Conservation (phyloP, 2,888 invertebrate genomes). For the Eristalis pertinax region DNA sequence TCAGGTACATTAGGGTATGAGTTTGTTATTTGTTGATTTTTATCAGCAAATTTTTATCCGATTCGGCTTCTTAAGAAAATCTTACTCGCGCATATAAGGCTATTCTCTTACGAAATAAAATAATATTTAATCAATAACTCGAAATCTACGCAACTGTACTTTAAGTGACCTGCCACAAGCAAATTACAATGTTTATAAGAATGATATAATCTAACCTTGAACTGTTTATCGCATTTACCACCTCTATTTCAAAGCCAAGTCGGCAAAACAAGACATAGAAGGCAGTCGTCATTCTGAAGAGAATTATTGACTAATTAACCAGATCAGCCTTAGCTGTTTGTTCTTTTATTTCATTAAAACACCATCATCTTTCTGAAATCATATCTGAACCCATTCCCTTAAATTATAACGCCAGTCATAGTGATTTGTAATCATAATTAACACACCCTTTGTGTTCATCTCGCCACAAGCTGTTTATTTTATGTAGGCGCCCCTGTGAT, state of each 20-base stretch:
- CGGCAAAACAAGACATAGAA: not conserved
- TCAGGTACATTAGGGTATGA: too few species aligned
- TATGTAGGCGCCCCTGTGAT: not conserved
- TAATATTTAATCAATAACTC: too few species aligned
- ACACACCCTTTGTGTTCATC: slow-evolving; percentile 48
- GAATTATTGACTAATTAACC: not conserved
- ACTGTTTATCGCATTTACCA: not conserved
- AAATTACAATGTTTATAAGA: not conserved
- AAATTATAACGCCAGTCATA: slow-evolving; percentile 23
- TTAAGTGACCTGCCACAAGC: too few species aligned
- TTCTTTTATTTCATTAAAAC: not conserved
- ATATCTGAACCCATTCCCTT: slow-evolving; percentile 16
- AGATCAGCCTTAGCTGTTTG: not conserved
- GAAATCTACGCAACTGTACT: too few species aligned
- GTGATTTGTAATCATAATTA: slow-evolving; percentile 34
- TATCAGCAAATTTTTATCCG: too few species aligned
- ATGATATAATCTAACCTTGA: not conserved
- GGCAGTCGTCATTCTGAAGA: not conserved
- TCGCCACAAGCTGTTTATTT: slow-evolving; percentile 53
- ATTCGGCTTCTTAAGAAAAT: too few species aligned
- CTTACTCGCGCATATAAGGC: too few species aligned
- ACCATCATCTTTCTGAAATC: not conserved
- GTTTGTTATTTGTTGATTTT: too few species aligned
- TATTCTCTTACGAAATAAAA: too few species aligned
- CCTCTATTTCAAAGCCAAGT: not conserved